A percentile compares a stretch with the other conserved stretches of the same genome.
Evolutionary conservation across 2,888 invertebrate genomes (phyloP).

Genomic region (Portevinia maculata): DNA sequence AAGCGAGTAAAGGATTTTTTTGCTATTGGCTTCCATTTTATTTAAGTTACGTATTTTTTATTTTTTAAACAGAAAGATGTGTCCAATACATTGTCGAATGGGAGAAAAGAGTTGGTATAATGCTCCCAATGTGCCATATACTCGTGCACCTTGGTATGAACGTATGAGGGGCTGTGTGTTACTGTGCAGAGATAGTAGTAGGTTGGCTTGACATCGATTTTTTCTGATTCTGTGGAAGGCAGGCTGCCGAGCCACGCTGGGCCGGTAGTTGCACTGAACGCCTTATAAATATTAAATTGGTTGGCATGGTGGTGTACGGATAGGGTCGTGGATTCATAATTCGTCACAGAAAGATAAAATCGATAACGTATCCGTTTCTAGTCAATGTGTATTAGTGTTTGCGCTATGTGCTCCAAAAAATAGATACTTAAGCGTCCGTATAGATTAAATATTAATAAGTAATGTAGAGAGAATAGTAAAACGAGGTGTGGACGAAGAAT

Average conservation of each 20-base stretch:
- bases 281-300: conserved; percentile 72
- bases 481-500: conserved; percentile 1
- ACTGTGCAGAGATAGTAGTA: conserved; percentile 26
- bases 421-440: conserved; percentile 19
- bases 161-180: background rate
- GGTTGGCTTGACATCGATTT: conserved; percentile 67
- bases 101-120: conserved; percentile 50
- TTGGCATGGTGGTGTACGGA: conserved; percentile 37
- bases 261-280: conserved; percentile 55
- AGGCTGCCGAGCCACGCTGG: conserved; percentile 6
- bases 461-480: background rate
- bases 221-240: conserved; percentile 51
- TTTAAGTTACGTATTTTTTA: conserved; percentile 48
- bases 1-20: conserved; percentile 50
- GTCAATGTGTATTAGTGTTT: conserved; percentile 30
- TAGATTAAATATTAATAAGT: conserved; percentile 22
- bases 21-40: conserved; percentile 31
- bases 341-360: conserved; percentile 66
- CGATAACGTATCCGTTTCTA: conserved; percentile 63
- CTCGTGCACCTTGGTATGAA: too few species aligned
- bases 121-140: conserved; percentile 30
- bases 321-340: conserved; percentile 68
- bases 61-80: conserved; percentile 45
- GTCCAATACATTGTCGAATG: conserved; percentile 40
- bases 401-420: conserved; percentile 47